A percentile compares a stretch with the other conserved stretches of the same genome.
Evolutionary conservation across 2,888 invertebrate species (phyloP).

Genomic region (Catonia carolina): DNA sequence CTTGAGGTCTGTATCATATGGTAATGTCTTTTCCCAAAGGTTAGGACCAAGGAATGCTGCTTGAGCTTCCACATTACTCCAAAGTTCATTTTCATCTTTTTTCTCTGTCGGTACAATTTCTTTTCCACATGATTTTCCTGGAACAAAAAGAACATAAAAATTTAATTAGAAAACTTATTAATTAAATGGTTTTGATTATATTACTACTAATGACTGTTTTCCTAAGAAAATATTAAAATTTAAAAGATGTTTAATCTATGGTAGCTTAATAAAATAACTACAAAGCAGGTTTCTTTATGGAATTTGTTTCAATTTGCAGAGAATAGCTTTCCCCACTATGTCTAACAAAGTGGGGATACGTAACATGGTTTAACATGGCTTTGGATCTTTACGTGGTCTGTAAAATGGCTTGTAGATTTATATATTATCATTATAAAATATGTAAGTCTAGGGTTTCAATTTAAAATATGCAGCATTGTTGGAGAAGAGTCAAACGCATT

Average conservation of each 20-base stretch:
- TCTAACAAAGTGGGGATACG: no score
- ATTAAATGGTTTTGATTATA: background rate
- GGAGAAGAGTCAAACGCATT: no score
- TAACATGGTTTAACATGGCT: no score
- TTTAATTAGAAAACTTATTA: background rate
- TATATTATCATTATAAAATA: no score
- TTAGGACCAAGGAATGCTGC: conserved; percentile 94
- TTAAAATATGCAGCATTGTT: no score
- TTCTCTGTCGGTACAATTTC: conserved; percentile 37
- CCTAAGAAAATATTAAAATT: background rate
- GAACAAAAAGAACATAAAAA: conserved; percentile 25
- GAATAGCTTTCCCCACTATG: no score
- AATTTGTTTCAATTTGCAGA: no score
- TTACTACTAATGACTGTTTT: background rate
- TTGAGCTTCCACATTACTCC: conserved; percentile 82
- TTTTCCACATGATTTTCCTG: conserved; percentile 38
- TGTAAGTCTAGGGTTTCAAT: no score
- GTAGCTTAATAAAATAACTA: background rate
- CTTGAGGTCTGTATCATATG: conserved; percentile 93
- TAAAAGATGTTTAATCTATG: background rate
- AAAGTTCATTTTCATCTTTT: conserved; percentile 49
- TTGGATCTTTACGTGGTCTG: no score
- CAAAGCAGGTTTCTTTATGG: no score
- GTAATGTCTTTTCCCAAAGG: conserved; percentile 90
- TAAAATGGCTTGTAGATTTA: no score